These are phyloP conservation scores for Phaenicophaeus curvirostris DNA, from an alignment of 2,797 vertebrate species.

Conservation along the genomic window DNA sequence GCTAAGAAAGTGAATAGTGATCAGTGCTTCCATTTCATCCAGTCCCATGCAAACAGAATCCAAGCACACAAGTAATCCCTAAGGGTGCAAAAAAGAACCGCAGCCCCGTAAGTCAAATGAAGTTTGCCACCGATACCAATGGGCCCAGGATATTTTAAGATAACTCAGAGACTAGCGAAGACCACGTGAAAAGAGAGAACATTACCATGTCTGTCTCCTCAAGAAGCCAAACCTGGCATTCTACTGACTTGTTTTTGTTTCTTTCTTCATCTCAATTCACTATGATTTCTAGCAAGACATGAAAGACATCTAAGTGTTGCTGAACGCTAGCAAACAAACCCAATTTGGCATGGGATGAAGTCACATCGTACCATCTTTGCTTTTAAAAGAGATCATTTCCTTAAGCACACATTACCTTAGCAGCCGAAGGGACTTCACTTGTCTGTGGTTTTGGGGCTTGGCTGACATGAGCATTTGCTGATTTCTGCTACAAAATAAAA, in stretches of 20 bases:
- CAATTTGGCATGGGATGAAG: not conserved
- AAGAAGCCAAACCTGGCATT: rapidly evolving
- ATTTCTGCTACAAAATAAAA: conserved; percentile 44
- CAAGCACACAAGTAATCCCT: not conserved
- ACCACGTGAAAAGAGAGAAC: not conserved
- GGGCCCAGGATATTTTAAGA: not conserved
- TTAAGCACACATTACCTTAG: conserved; percentile 21
- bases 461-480: not conserved
- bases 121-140: not conserved
- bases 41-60: not conserved
- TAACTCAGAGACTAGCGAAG: not conserved
- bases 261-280: not conserved
- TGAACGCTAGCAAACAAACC: not conserved
- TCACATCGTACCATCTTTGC: not conserved
- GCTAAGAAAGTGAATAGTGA: not conserved
- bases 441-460: not conserved
- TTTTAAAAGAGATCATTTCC: not conserved
- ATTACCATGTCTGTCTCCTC: not conserved
- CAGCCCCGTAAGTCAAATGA: rapidly evolving
- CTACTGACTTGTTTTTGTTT: not conserved
- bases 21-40: not conserved
- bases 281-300: not conserved
- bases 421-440: not conserved
- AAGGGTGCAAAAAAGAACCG: not conserved
- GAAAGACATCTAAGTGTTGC: not conserved